Evolutionary conservation across 2,888 invertebrate genomes (phyloP), one percentile per base, ranked within the genome.

Genomic region (Byasa hedistus): DNA sequence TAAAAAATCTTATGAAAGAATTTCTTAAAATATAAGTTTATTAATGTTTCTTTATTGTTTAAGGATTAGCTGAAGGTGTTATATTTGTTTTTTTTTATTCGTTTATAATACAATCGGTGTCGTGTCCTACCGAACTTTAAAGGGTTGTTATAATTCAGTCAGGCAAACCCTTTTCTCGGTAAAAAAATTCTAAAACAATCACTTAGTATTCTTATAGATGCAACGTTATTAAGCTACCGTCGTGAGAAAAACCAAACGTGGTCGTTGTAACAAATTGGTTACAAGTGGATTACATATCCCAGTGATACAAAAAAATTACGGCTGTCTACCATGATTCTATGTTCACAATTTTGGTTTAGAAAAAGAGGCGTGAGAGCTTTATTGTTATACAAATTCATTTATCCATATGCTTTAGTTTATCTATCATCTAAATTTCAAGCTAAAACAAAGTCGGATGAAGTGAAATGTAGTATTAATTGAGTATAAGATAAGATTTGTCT

Each of bases 181-280:
- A 57, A 57, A 59, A 64, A 59, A 39, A 39, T 12, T 12, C 12
- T 44, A 61, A 57, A 61, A 58, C 59, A 59, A 59, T 60, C 63
- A 67, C 70, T 75, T 75, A 69, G 75, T 75, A 75, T 75, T 74
- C 75, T 61, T 69, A 67, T 66, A 66, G 69, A 67, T 65, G 66
- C 70, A 66, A 61, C 70, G 68, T 72, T 71, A 76, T 75, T 74
- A 75, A 73, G 75, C 76, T 74, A 74, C 75, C 69, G 72, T 73
- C 75, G 74, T 76, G 76, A 74, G 73, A 73, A 70, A 71, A 71
- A 60, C 69, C 66, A 71, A 68, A 73, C 73, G 75, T 72, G 72
- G 71, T 63, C 64, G 69, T 70, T 66, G 58, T 72, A 69, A 72
- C 65, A 71, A 73, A 72, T 73, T 69, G 73, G 65, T 66, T 69